These are phyloP conservation scores for Plebejus anna DNA, from an alignment of 2,888 invertebrate species.

Conservation along the genomic window DNA sequence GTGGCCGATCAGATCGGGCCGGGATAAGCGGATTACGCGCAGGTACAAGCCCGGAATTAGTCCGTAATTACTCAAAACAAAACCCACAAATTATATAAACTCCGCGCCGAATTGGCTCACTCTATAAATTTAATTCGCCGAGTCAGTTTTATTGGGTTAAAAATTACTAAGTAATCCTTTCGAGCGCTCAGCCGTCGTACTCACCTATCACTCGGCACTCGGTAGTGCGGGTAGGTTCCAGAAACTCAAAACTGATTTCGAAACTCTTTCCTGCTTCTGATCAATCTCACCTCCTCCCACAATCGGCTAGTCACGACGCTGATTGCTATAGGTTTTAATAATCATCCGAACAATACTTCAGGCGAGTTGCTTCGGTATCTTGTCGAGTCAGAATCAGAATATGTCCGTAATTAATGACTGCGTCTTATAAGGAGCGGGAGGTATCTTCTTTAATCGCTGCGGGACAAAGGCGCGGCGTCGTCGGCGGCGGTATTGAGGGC, in stretches of 20 bases:
- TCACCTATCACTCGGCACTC: not conserved
- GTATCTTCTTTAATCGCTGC: conserved; percentile 21
- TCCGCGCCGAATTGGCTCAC: not conserved
- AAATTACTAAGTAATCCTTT: not conserved
- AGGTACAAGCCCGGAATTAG: not conserved
- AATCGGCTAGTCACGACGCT: not conserved
- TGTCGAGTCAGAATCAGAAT: conserved; percentile 12
- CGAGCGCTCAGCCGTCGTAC: not conserved
- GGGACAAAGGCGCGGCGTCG: conserved; percentile 21
- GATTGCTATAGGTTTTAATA: not conserved
- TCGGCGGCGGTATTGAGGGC: not conserved
- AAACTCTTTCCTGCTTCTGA: not conserved
- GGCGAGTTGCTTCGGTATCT: not conserved
- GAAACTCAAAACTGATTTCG: no score
- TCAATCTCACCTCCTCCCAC: not conserved
- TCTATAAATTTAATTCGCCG: conserved; percentile 1
- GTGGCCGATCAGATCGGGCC: not conserved
- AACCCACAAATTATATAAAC: conserved; percentile 16
- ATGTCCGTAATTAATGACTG: conserved; percentile 15
- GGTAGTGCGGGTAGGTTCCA: not conserved
- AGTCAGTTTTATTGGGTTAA: conserved; percentile 2
- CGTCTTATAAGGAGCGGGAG: not conserved
- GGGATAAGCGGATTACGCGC: conserved; percentile 19
- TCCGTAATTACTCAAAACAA: conserved; percentile 11
- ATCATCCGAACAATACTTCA: not conserved